phyloP scores from a whole-genome alignment of 2,888 invertebrate species.

The Mantis religiosa region DNA sequence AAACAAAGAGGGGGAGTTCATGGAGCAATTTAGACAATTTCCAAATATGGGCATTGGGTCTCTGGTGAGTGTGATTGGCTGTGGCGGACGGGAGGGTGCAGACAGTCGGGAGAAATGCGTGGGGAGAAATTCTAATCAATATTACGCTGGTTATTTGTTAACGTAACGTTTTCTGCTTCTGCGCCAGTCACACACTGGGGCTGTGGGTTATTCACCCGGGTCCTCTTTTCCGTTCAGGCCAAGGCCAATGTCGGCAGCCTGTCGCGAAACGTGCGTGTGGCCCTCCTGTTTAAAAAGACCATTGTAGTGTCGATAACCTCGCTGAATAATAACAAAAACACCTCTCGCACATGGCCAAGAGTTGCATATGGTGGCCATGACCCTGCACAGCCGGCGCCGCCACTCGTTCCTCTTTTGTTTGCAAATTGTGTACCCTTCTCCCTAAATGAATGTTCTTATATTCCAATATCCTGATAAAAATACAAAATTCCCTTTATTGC shows the following conservation, averaged over 20 bases:
- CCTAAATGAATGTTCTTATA: no score
- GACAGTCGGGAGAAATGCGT: background rate
- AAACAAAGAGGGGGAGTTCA: background rate
- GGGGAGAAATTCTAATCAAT: background rate
- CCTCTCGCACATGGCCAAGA: background rate
- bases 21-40: background rate
- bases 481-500: no score
- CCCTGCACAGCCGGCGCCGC: background rate
- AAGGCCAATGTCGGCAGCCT: slow-evolving; percentile 8
- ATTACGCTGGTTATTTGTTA: slow-evolving; percentile 2
- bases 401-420: background rate
- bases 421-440: background rate
- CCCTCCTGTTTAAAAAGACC: background rate
- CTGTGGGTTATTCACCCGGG: slow-evolving; percentile 13
- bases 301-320: background rate
- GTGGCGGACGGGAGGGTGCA: background rate
- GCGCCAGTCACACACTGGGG: background rate
- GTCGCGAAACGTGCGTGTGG: background rate
- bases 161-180: background rate
- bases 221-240: background rate
- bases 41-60: background rate
- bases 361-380: background rate
- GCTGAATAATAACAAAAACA: background rate
- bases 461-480: no score
- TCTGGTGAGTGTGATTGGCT: background rate